Evolutionary conservation across 1,140 invertebrate genomes (phyloP).

Genomic region (Choristoneura fumiferana): DNA sequence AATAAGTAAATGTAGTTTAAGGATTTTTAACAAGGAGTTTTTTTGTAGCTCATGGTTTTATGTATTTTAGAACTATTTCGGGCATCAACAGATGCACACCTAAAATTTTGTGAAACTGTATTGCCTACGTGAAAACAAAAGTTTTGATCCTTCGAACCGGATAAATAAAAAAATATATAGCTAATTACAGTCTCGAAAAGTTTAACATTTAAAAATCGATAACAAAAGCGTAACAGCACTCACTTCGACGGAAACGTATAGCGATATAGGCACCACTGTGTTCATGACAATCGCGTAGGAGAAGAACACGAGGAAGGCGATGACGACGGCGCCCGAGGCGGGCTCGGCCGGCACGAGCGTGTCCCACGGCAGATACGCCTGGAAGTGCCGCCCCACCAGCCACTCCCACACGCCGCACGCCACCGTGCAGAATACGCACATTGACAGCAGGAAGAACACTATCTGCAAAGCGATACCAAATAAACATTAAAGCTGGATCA

Average conservation of each 20-base stretch:
- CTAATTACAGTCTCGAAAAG: no score
- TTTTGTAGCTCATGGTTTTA: no score
- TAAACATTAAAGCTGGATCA: no score
- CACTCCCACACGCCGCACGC: slow-evolving; percentile 99
- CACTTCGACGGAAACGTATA: slow-evolving; percentile 97
- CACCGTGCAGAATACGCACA: slow-evolving; percentile 98
- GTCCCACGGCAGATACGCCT: slow-evolving; percentile 97
- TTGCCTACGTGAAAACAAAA: no score
- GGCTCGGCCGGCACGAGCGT: slow-evolving; percentile 90
- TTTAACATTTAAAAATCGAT: no score
- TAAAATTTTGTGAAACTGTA: no score
- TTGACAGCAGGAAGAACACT: slow-evolving; percentile 97
- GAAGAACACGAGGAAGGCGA: slow-evolving; percentile 98
- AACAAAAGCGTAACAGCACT: slow-evolving; percentile 34
- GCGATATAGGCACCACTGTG: slow-evolving; percentile 99
- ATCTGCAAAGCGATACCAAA: slow-evolving; percentile 84
- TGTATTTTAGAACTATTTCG: no score
- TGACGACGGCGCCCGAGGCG: slow-evolving; percentile 91
- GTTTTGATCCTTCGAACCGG: background rate
- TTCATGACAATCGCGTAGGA: slow-evolving; percentile 99
- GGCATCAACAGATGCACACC: no score
- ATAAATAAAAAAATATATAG: slow-evolving; percentile 2
- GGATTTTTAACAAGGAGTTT: no score
- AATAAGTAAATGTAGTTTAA: no score
- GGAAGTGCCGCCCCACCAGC: slow-evolving; percentile 93